A percentile compares a stretch with the other conserved stretches of the same genome.
Evolutionary conservation across 2,888 invertebrate species (phyloP).

Genomic region (Troides aeacus): DNA sequence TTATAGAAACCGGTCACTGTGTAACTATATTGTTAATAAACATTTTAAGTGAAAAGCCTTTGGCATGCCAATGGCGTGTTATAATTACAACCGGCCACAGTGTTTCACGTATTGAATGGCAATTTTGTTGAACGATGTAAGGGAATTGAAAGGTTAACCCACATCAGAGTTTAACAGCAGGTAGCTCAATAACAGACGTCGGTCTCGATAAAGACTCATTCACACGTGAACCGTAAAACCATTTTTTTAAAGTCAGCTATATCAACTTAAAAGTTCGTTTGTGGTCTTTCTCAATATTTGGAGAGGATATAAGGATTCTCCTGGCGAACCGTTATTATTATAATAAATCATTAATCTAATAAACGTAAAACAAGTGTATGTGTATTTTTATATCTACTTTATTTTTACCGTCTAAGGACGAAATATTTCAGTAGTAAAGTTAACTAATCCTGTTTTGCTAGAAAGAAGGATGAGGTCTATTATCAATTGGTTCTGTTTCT

Average conservation of each 20-base stretch:
- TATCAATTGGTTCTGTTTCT: no score
- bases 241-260: not conserved
- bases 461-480: no score
- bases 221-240: not conserved
- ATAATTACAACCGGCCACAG: constrained; percentile 7
- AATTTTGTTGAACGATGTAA: constrained; percentile 13
- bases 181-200: constrained; percentile 1
- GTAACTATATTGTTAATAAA: not conserved
- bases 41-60: not conserved
- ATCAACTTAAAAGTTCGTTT: not conserved
- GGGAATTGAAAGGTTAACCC: constrained; percentile 2
- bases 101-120: constrained; percentile 14
- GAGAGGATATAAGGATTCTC: no score
- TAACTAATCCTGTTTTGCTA: no score
- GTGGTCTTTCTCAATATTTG: no score
- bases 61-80: constrained; percentile 14
- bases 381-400: no score
- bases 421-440: no score
- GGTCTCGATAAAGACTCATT: not conserved
- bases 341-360: no score
- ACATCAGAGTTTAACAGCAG: not conserved
- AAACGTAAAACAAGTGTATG: no score
- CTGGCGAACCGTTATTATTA: no score
- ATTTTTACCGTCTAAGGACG: no score
- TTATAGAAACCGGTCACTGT: not conserved